phyloP scores from a whole-genome alignment of 2,113 vertebrate genomes.

The Heterotilapia buettikoferi region DNA sequence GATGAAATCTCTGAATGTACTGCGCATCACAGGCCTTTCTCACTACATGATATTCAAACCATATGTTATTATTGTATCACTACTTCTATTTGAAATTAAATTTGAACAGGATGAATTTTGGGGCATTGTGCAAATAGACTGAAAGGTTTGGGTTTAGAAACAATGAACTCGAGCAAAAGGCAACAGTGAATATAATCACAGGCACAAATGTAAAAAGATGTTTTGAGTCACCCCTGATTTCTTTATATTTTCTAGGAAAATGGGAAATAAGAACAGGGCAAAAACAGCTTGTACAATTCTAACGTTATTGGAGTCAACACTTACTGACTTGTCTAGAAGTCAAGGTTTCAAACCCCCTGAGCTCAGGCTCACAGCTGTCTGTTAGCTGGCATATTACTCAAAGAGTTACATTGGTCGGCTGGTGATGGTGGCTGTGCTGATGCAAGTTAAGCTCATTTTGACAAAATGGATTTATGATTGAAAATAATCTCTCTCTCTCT shows the following conservation, averaged over 20 bases:
- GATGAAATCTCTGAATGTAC: neutral
- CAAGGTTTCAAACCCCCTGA: too few relatives aligned
- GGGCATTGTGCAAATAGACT: neutral
- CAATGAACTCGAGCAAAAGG: neutral
- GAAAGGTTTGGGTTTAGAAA: neutral
- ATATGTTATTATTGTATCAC: neutral
- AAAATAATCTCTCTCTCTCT: neutral
- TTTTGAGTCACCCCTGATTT: neutral
- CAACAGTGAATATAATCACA: neutral
- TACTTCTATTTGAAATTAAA: neutral
- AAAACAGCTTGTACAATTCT: neutral
- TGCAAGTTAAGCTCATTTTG: neutral
- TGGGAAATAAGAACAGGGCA: neutral
- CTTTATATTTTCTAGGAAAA: neutral
- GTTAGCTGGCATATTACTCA: neutral
- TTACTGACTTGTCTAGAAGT: too few relatives aligned
- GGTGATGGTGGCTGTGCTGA: neutral
- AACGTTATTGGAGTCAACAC: neutral
- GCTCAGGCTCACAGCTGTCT: neutral
- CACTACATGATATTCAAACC: neutral
- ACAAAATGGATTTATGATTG: neutral
- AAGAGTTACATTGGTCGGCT: rapidly evolving
- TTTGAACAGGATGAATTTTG: neutral
- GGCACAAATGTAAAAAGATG: neutral
- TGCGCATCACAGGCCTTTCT: neutral